Evolutionary conservation across 2,888 invertebrate species (phyloP).

Genomic region (Tenodera sinensis): DNA sequence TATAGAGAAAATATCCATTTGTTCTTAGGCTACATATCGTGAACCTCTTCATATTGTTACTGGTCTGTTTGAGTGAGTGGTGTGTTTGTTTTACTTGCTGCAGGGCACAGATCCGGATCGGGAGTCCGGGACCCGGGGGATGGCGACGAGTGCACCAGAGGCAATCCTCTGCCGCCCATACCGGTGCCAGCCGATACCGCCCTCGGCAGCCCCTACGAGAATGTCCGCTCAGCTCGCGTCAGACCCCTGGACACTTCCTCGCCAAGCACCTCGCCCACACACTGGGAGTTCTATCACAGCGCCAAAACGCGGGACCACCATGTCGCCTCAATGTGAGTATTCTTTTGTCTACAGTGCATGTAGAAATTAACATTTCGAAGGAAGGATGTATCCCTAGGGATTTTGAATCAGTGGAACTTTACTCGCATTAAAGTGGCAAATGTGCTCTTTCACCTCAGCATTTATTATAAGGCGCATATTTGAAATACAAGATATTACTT

Average conservation of each 20-base stretch:
- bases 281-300: constrained; percentile 51
- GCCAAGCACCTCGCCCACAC: constrained; percentile 53
- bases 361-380: no score
- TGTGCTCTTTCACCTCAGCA: no score
- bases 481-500: no score
- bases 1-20: no score
- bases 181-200: constrained; percentile 57
- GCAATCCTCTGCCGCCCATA: constrained; percentile 62
- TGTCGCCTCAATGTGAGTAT: background rate
- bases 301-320: background rate
- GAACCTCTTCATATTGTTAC: background rate
- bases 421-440: no score
- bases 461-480: no score
- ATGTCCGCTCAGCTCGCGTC: constrained; percentile 49
- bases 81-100: background rate
- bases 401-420: no score
- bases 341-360: background rate
- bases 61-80: background rate
- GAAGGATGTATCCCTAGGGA: no score
- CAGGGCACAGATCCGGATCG: constrained; percentile 7
- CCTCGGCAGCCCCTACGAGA: constrained; percentile 62
- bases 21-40: no score
- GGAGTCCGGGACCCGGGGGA: constrained; percentile 33
- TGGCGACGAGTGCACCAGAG: constrained; percentile 52
- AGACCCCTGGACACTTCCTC: constrained; percentile 48